phyloP scores from a whole-genome alignment of 2,888 invertebrate species.

The Dione juno region DNA sequence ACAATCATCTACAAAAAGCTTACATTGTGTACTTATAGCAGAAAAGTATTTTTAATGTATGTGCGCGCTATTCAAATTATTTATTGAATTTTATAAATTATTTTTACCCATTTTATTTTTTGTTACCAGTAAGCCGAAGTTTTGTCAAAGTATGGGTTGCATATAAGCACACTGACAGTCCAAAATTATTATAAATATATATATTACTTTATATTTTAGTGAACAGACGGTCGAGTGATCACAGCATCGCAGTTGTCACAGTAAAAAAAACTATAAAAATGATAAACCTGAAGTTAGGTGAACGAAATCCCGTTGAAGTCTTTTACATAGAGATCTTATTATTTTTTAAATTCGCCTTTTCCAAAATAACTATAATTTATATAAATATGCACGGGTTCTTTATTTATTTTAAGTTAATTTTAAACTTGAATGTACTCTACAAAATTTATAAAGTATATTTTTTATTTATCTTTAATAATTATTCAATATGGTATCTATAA shows the following conservation, averaged over 20 bases:
- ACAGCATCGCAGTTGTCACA: background rate
- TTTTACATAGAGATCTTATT: conserved; percentile 46
- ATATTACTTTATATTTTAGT: background rate
- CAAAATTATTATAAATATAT: background rate
- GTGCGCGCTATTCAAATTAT: no score
- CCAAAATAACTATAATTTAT: background rate
- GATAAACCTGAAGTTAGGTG: conserved; percentile 1
- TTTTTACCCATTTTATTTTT: no score
- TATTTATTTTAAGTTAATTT: background rate
- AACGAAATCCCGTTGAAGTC: conserved; percentile 51
- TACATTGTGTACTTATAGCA: no score
- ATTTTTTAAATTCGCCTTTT: background rate
- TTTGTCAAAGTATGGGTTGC: no score
- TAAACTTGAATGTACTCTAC: background rate
- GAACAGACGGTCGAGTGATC: background rate
- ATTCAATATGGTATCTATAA: background rate
- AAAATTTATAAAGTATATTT: background rate
- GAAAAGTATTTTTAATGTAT: no score
- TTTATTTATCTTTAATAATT: background rate
- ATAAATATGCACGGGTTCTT: background rate
- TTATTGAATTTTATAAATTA: no score
- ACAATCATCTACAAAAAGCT: no score
- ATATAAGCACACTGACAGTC: no score
- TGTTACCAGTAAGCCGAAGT: no score
- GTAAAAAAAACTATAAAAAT: background rate